These are phyloP conservation scores for Chiloscyllium plagiosum DNA, from an alignment of 2,113 vertebrate species.

Conservation along the genomic window DNA sequence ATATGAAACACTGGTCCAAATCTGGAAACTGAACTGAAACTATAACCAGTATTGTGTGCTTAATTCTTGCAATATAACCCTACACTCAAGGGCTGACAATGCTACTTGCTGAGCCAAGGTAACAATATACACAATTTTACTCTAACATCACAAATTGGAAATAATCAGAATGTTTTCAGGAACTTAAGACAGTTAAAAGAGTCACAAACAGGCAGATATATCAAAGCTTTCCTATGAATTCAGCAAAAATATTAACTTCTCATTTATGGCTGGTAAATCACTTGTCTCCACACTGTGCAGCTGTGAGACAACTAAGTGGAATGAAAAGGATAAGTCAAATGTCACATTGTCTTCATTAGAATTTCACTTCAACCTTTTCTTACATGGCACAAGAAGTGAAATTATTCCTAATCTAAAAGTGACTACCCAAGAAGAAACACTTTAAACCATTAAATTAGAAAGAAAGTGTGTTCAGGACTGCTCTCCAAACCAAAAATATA, in stretches of 20 bases:
- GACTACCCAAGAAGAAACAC: not conserved
- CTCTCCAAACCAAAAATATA: not conserved
- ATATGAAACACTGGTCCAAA: not conserved
- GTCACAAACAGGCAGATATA: not conserved
- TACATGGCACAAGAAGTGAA: not conserved
- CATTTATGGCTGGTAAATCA: not conserved
- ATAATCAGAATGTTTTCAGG: not conserved
- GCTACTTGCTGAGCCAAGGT: not conserved
- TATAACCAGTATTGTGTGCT: not conserved
- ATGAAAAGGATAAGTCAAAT: not conserved
- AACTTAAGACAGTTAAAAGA: not conserved
- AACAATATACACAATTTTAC: not conserved
- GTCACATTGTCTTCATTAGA: not conserved
- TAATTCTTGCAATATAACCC: not conserved
- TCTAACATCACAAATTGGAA: not conserved
- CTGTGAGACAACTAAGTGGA: not conserved
- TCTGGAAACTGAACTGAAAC: not conserved
- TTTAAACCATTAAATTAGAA: not conserved
- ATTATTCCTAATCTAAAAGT: not conserved
- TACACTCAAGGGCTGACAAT: not conserved
- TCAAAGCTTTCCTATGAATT: not conserved
- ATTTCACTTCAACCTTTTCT: not conserved
- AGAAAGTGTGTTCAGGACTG: not conserved
- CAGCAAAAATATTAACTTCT: not conserved
- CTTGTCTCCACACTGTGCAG: not conserved